Evolutionary conservation across 2,888 invertebrate genomes (phyloP), one percentile per base, ranked within the genome.

Genomic region (Metallyticus violacea): DNA sequence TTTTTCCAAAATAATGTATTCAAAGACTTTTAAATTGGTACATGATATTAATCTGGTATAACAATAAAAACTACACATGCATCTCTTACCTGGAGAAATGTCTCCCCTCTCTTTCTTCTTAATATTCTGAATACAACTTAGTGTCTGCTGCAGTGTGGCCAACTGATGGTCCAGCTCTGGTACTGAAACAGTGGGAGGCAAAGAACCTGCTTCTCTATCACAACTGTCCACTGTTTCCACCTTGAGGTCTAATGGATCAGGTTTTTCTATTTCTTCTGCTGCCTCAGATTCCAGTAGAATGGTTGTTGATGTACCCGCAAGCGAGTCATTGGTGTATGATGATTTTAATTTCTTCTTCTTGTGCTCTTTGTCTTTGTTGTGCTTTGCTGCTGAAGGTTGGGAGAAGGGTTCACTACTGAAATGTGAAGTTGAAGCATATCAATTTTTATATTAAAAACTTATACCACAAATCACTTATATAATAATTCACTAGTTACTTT

Each of bases 291-390:
- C 81, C 7, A 26, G 79, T 22, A 15, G 26, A 26, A 28, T 81
- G 81, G 7, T 6, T 1, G 81, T 28, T 5, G 28, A 76, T 76
- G 28, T 76, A 80, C 80, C 30, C 27, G 25, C 29, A 40, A 85
- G 22, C 87, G 81, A 26, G 87, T 85, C 26, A 29, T 87, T 76
- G 88, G 87, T 83, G 4, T 30, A 30, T 22, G 86, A 79, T 9
- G 91, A 89, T 89, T 93, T 92, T 81, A 91, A 90, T 89, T 94
- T 94, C 90, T 94, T 95, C 90, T 94, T 94, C 91, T 95, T 95
- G 89, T 93, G 91, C 78, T 94, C 94, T 90, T 94, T 83, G 25
- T 94, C 94, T 90, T 94, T 94, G 89, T 90, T 91, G 84, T 93
- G 93, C 90, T 94, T 94, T 86, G 93, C 93, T 25, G 77, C 30